A percentile compares a stretch with the other conserved stretches of the same genome.
Conservation (phyloP, 1,140 invertebrate genomes). For the Triops cancriformis region DNA sequence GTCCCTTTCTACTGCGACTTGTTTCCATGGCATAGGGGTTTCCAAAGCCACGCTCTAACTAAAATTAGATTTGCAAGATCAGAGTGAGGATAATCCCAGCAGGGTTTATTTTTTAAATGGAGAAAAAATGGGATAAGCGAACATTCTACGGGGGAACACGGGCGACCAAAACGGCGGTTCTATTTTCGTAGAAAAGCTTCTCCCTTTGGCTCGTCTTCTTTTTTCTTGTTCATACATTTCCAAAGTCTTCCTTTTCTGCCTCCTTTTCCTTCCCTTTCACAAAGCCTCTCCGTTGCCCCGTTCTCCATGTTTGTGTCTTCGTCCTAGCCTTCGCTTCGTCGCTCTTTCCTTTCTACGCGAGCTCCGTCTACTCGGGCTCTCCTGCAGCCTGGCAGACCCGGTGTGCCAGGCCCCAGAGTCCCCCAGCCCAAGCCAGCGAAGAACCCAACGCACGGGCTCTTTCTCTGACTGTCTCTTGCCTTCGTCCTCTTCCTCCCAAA, state of each 20-base stretch:
- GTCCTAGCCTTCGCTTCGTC: neutral
- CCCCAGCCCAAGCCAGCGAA: neutral
- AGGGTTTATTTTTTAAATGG: neutral
- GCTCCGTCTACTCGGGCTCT: neutral
- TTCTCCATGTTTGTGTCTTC: neutral
- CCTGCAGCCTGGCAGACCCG: neutral
- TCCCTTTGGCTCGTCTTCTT: neutral
- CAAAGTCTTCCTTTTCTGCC: neutral
- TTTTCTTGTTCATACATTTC: neutral
- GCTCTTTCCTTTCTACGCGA: neutral
- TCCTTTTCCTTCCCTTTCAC: neutral
- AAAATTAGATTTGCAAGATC: no score
- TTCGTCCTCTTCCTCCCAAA: neutral
- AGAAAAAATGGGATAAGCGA: neutral
- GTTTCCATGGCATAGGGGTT: no score
- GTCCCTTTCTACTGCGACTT: no score
- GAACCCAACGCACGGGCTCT: neutral
- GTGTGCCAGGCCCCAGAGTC: neutral
- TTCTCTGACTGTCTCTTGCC: neutral
- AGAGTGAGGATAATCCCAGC: no score
- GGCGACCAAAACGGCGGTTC: neutral
- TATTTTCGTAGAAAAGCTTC: constrained; percentile 11
- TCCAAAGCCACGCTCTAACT: no score
- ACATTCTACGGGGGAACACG: neutral
- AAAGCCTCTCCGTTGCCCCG: neutral